A percentile compares a stretch with the other conserved stretches of the same genome.
Evolutionary conservation across 2,888 invertebrate species (phyloP).

Genomic region (Priocnemis perturbator): DNA sequence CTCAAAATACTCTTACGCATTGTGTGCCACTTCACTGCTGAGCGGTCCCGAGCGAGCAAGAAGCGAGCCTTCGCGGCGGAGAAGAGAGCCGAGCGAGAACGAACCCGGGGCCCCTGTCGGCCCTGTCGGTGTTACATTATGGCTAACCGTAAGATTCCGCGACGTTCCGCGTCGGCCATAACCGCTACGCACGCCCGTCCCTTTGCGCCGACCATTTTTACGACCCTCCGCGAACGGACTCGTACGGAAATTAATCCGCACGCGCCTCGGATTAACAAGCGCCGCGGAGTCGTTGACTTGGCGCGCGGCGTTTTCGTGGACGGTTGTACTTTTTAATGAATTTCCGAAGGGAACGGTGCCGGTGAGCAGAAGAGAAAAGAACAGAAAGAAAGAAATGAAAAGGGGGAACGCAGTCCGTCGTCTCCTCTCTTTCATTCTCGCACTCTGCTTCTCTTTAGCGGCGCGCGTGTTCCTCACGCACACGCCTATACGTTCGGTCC

Average conservation of each 20-base stretch:
- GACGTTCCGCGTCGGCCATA: too few relatives aligned
- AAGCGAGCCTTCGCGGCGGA: background rate
- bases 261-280: too few relatives aligned
- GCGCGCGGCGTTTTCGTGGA: too few relatives aligned
- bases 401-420: too few relatives aligned
- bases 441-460: background rate
- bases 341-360: too few relatives aligned
- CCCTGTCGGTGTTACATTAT: conserved; percentile 47
- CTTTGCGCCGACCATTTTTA: too few relatives aligned
- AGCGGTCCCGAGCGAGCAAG: conserved; percentile 56
- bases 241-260: too few relatives aligned
- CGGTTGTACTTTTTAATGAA: too few relatives aligned
- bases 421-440: conserved; percentile 9
- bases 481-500: background rate
- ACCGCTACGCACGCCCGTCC: conserved; percentile 1
- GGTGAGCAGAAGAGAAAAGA: too few relatives aligned
- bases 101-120: conserved; percentile 35
- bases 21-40: conserved; percentile 70
- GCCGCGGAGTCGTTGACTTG: background rate
- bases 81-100: conserved; percentile 46
- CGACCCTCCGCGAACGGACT: too few relatives aligned
- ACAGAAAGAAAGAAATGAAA: too few relatives aligned
- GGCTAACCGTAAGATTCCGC: conserved; percentile 44
- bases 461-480: background rate
- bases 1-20: conserved; percentile 74